These are phyloP conservation scores for Gila orcuttii DNA, from an alignment of 2,113 vertebrate species.

Conservation along the genomic window DNA sequence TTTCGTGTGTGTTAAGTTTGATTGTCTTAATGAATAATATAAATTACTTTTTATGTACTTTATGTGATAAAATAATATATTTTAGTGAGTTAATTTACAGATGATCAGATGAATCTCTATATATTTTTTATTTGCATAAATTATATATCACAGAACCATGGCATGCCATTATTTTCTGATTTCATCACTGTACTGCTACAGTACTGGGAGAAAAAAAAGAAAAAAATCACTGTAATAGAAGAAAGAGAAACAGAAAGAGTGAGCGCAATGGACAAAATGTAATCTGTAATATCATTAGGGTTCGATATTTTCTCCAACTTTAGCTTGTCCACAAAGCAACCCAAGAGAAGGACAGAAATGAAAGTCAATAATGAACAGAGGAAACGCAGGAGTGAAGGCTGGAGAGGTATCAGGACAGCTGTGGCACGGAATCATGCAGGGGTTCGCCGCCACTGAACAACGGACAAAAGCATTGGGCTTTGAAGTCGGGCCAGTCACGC, in stretches of 20 bases:
- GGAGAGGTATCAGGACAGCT: conserved; percentile 44
- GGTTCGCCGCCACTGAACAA: conserved; percentile 33
- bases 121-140: background rate
- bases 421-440: conserved; percentile 40
- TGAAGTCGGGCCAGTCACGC: conserved; percentile 49
- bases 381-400: conserved; percentile 17
- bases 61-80: background rate
- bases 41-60: background rate
- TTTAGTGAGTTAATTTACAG: background rate
- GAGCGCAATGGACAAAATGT: background rate
- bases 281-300: conserved; percentile 24
- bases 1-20: background rate
- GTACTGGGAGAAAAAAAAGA: background rate
- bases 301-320: conserved; percentile 1
- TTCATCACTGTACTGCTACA: background rate
- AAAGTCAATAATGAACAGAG: conserved; percentile 44
- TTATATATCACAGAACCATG: background rate
- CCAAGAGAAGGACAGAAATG: conserved; percentile 28
- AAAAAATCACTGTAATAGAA: background rate
- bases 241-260: conserved; percentile 34
- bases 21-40: background rate
- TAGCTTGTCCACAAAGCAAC: conserved; percentile 9
- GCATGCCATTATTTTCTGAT: no score
- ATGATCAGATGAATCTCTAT: background rate
- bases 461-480: conserved; percentile 27